Evolutionary conservation across 2,888 invertebrate species (phyloP).

Genomic region (Machimus atricapillus): DNA sequence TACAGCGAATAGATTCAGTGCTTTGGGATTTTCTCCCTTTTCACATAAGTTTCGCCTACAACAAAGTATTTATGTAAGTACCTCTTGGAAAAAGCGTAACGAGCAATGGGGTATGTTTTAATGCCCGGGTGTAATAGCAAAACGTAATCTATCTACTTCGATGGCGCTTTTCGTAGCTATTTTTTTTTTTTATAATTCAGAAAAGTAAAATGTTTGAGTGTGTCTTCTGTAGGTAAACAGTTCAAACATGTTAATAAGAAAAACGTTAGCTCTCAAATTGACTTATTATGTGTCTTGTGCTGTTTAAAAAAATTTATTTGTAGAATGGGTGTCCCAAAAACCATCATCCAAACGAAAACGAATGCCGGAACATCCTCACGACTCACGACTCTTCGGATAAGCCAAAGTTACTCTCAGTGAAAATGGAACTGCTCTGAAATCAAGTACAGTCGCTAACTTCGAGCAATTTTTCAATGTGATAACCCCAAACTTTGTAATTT

Average conservation of each 20-base stretch:
- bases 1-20: background rate
- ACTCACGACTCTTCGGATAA: too few species aligned
- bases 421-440: too few species aligned
- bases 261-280: background rate
- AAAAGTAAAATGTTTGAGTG: background rate
- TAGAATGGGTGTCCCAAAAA: too few species aligned
- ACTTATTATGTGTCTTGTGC: background rate
- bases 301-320: background rate
- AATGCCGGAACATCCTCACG: too few species aligned
- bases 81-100: background rate
- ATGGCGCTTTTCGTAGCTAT: background rate
- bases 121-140: background rate
- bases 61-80: background rate
- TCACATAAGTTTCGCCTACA: background rate
- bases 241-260: too few species aligned
- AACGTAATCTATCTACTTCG: background rate
- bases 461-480: too few species aligned
- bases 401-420: too few species aligned
- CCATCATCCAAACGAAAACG: too few species aligned
- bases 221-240: background rate
- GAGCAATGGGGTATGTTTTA: background rate
- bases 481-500: too few species aligned
- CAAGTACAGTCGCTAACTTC: too few species aligned
- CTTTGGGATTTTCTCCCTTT: background rate
- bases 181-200: background rate